Percentiles rank a stretch among this genome's conserved stretches.
These are phyloP conservation scores for Cremastinae sp. DNA, from an alignment of 2,888 invertebrate genomes.

Conservation along the genomic window DNA sequence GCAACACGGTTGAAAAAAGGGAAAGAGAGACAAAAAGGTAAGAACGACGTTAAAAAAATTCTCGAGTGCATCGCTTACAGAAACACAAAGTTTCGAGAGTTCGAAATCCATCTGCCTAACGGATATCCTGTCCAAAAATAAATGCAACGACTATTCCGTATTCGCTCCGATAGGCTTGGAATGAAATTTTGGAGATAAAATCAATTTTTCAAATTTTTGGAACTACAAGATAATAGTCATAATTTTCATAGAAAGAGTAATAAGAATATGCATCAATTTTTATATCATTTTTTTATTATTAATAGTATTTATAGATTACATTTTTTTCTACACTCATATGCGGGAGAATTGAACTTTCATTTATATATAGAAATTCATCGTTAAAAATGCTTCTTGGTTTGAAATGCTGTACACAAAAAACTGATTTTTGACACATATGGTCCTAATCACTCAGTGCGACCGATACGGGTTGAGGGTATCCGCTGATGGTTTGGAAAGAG, in stretches of 20 bases:
- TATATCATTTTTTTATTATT: no score
- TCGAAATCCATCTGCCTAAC: slow-evolving; percentile 46
- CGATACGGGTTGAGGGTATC: slow-evolving; percentile 49
- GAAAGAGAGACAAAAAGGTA: slow-evolving; percentile 23
- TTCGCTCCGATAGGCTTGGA: background rate
- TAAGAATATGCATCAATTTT: background rate
- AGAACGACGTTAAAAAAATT: background rate
- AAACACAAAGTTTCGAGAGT: slow-evolving; percentile 45
- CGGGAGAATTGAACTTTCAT: no score
- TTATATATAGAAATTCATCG: no score
- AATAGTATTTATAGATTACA: no score
- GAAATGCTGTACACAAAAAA: no score
- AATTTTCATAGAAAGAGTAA: background rate
- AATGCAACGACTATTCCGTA: background rate
- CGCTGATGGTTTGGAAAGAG: slow-evolving; percentile 44
- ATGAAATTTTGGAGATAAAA: background rate
- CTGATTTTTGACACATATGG: slow-evolving; percentile 67
- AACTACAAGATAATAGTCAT: background rate
- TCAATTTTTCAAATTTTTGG: no score
- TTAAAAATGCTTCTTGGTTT: no score
- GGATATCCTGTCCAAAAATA: slow-evolving; percentile 25
- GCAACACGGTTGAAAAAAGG: slow-evolving; percentile 42
- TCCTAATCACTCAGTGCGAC: slow-evolving; percentile 65
- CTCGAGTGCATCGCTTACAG: slow-evolving; percentile 13
- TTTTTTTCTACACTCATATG: no score